These are phyloP conservation scores for Pitta sordida DNA, from an alignment of 2,113 vertebrate genomes.

Conservation along the genomic window DNA sequence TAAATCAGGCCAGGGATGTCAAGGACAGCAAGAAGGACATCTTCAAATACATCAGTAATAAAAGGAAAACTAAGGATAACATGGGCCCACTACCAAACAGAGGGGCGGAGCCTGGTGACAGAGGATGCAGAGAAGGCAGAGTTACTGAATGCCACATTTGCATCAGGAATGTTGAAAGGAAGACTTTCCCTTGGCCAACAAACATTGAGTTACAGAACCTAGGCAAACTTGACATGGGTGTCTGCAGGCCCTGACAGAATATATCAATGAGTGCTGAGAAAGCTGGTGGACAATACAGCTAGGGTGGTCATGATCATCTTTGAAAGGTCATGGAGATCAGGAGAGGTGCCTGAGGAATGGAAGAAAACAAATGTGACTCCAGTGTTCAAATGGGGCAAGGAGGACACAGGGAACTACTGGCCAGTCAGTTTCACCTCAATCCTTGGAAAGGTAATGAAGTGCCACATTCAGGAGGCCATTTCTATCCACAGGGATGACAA, in stretches of 20 bases:
- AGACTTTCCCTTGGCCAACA: background rate
- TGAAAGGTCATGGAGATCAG: too few relatives aligned
- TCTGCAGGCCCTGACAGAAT: too few relatives aligned
- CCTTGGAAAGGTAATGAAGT: background rate
- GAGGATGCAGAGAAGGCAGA: background rate
- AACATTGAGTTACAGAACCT: background rate
- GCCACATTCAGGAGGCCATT: background rate
- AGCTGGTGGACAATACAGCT: too few relatives aligned
- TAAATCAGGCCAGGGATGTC: background rate
- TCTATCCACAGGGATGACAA: background rate
- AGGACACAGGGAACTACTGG: background rate
- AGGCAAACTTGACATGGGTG: background rate
- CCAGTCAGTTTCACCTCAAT: background rate
- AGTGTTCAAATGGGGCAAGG: background rate
- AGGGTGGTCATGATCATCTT: too few relatives aligned
- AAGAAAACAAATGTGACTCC: background rate
- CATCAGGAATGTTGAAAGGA: background rate
- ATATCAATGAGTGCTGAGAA: too few relatives aligned
- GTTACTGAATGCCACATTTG: accelerated
- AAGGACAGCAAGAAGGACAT: background rate
- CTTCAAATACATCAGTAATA: background rate
- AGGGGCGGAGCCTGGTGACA: background rate
- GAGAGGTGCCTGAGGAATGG: background rate
- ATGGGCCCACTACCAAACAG: background rate
- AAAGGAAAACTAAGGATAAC: background rate